These are phyloP conservation scores for Pseudobourletiella spinata DNA, from an alignment of 1,140 invertebrate genomes.

Conservation along the genomic window DNA sequence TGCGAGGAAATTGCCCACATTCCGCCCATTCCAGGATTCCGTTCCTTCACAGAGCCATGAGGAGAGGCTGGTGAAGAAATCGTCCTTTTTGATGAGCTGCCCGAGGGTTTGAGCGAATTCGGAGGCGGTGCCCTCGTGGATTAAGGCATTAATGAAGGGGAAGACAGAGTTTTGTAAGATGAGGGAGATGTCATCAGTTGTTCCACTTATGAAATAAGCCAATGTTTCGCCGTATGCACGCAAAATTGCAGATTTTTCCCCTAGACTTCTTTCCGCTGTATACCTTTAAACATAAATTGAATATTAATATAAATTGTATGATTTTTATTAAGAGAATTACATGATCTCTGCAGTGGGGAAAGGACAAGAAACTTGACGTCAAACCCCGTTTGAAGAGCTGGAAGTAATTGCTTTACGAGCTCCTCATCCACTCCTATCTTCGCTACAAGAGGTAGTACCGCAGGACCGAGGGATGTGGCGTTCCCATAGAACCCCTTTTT, in stretches of 20 bases:
- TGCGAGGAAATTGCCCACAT: background rate
- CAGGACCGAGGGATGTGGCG: constrained; percentile 14
- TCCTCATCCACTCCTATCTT: constrained; percentile 16
- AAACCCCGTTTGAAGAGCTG: background rate
- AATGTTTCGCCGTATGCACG: background rate
- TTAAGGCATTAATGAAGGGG: background rate
- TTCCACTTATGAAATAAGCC: constrained; percentile 1
- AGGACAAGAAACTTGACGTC: no score
- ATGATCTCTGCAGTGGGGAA: no score
- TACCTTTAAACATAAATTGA: background rate
- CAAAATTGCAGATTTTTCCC: constrained; percentile 8
- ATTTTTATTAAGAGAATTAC: no score
- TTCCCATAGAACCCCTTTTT: constrained; percentile 27
- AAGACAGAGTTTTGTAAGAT: no score
- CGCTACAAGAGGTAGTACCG: constrained; percentile 24
- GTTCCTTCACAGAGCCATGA: background rate
- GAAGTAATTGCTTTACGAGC: background rate
- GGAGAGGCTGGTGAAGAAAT: background rate
- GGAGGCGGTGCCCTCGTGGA: background rate
- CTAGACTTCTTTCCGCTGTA: background rate
- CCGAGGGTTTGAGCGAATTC: constrained; percentile 1
- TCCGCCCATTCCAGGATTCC: background rate
- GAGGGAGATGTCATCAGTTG: no score
- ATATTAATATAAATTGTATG: no score
- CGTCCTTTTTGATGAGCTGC: background rate